These are phyloP conservation scores for Cecropterus lyciades DNA, from an alignment of 1,140 invertebrate species.

Conservation along the genomic window DNA sequence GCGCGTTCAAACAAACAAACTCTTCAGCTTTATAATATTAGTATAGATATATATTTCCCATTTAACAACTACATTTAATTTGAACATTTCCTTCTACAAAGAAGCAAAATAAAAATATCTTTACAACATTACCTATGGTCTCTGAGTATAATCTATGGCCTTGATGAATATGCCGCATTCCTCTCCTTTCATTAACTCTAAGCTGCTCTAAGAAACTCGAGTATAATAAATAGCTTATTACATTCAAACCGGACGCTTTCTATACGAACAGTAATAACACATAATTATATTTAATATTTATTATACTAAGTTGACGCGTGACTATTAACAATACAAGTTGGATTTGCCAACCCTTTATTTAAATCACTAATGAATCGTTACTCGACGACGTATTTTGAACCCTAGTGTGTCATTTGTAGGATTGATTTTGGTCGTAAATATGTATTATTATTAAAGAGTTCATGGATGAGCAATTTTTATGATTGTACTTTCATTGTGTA, in stretches of 20 bases:
- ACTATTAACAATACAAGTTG: conserved; percentile 79
- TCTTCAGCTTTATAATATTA: no score
- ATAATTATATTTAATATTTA: conserved; percentile 72
- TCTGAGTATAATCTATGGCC: conserved; percentile 19
- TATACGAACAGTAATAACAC: conserved; percentile 64
- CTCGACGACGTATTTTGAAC: conserved; percentile 39
- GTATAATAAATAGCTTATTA: conserved; percentile 32
- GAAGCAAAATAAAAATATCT: neutral
- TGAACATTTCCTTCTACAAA: neutral
- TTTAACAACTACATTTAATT: neutral
- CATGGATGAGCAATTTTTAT: conserved; percentile 82
- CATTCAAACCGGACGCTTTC: conserved; percentile 43
- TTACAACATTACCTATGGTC: conserved; percentile 12
- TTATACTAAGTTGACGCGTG: conserved; percentile 71
- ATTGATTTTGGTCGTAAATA: conserved; percentile 53
- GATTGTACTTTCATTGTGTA: conserved; percentile 65
- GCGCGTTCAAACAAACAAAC: no score
- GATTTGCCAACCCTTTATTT: conserved; percentile 83
- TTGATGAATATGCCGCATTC: conserved; percentile 29
- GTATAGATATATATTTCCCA: neutral
- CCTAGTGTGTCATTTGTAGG: conserved; percentile 41
- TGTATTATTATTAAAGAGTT: conserved; percentile 73
- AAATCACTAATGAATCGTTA: conserved; percentile 72
- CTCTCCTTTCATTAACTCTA: conserved; percentile 32
- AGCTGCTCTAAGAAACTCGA: conserved; percentile 34